Percentiles rank a stretch among this genome's conserved stretches.
phyloP scores from a whole-genome alignment of 2,888 invertebrate genomes.

The Hyppa rectilinea region DNA sequence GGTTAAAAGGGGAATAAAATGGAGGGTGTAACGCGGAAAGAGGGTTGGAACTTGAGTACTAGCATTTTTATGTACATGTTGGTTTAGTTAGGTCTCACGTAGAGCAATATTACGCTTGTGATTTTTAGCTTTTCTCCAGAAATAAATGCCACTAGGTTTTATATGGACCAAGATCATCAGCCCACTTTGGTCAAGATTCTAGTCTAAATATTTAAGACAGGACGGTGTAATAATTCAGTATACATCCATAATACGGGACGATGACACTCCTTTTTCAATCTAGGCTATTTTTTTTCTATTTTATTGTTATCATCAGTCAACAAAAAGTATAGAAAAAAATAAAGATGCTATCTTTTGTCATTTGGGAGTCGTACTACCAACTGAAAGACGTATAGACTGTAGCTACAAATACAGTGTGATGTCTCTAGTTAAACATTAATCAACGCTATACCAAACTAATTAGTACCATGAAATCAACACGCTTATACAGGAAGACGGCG shows the following conservation, averaged over 20 bases:
- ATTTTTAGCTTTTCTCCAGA: conserved; percentile 29
- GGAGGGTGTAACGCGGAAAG: conserved; percentile 21
- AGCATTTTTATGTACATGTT: conserved; percentile 34
- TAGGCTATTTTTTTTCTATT: too few species aligned
- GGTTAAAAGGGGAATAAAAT: conserved; percentile 23
- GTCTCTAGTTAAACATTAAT: conserved; percentile 44
- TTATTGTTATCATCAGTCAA: too few species aligned
- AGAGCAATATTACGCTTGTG: neutral
- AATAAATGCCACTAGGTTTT: neutral
- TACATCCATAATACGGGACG: too few species aligned
- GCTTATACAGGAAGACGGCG: conserved; percentile 40
- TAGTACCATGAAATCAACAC: conserved; percentile 49
- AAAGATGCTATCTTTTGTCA: too few species aligned
- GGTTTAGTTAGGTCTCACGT: conserved; percentile 25
- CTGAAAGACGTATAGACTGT: conserved; percentile 10
- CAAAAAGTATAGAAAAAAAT: too few species aligned
- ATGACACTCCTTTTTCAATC: too few species aligned
- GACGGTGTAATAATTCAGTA: too few species aligned
- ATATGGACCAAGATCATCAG: too few species aligned
- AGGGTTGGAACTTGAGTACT: conserved; percentile 21
- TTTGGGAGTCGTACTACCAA: neutral
- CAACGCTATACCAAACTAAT: conserved; percentile 39
- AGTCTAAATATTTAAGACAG: too few species aligned
- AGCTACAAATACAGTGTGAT: conserved; percentile 22
- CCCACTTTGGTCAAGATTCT: too few species aligned